These are phyloP conservation scores for Heteractis magnifica DNA, from an alignment of 92 coral and sea anemone species.

Conservation along the genomic window DNA sequence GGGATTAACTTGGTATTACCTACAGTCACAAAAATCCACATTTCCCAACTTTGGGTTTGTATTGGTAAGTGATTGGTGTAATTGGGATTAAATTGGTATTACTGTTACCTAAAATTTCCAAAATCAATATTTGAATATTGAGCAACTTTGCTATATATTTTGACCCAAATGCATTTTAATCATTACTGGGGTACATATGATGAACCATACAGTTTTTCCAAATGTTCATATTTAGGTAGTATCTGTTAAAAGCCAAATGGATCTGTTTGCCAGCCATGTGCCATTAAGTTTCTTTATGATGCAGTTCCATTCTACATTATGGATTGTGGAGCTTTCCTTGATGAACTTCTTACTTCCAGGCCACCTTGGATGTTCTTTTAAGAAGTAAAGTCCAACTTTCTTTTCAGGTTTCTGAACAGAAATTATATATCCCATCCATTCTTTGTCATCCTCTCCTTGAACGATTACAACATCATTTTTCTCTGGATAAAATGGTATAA, in stretches of 20 bases:
- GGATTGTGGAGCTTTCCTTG: conserved; percentile 48
- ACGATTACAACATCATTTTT: conserved; percentile 58
- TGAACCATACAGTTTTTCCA: too few relatives aligned
- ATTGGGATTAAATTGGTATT: not conserved
- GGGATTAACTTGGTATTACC: not conserved
- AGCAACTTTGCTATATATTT: not conserved
- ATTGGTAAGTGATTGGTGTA: not conserved
- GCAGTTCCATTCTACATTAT: conserved; percentile 58
- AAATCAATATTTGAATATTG: not conserved
- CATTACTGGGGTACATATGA: too few relatives aligned
- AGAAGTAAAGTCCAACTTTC: conserved; percentile 57
- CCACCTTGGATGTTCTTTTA: conserved; percentile 74
- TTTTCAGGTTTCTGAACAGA: conserved; percentile 56
- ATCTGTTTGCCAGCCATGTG: conserved; percentile 51
- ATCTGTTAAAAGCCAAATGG: too few relatives aligned
- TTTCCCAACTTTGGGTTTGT: not conserved
- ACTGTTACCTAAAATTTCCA: not conserved
- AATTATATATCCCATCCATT: conserved; percentile 53
- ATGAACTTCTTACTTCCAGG: conserved; percentile 58
- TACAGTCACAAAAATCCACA: not conserved
- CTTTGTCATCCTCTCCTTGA: conserved; percentile 50
- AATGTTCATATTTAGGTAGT: too few relatives aligned
- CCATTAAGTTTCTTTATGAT: conserved; percentile 45
- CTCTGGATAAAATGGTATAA: conserved; percentile 59
- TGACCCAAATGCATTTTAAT: not conserved